phyloP scores from a whole-genome alignment of 2,113 vertebrate genomes.

The Chionis minor region DNA sequence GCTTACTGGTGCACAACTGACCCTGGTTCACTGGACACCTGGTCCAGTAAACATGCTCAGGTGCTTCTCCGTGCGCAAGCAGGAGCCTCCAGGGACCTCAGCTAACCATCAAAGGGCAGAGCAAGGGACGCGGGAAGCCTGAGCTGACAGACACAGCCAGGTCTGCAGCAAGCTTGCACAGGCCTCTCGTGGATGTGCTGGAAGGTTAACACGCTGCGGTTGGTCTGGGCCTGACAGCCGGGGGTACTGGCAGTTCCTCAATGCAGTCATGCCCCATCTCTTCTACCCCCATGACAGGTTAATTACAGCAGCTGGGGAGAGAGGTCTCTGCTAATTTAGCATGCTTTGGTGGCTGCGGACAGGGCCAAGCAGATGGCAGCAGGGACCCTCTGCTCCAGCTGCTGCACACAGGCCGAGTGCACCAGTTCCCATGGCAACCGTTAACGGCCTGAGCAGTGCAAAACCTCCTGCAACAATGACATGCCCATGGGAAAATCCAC shows the following conservation, averaged over 20 bases:
- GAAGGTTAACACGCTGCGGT: not conserved
- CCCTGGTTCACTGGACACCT: not conserved
- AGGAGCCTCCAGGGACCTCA: not conserved
- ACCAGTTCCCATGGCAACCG: constrained; percentile 46
- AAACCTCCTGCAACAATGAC: not conserved
- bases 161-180: not conserved
- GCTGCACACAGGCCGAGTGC: not conserved
- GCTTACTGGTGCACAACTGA: not conserved
- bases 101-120: not conserved
- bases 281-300: not conserved
- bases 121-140: not conserved
- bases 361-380: not conserved
- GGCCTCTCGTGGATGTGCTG: not conserved
- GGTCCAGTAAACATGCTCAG: not conserved
- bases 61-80: not conserved
- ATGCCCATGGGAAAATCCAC: not conserved
- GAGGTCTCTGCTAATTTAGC: not conserved
- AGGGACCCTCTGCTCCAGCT: not conserved
- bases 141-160: not conserved
- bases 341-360: not conserved
- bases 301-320: not conserved
- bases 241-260: not conserved
- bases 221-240: accelerated
- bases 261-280: not conserved
- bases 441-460: not conserved